Base-by-base conservation (phyloP, 2,113 vertebrate genomes). In the Cyprinodon brontotheroides region DNA sequence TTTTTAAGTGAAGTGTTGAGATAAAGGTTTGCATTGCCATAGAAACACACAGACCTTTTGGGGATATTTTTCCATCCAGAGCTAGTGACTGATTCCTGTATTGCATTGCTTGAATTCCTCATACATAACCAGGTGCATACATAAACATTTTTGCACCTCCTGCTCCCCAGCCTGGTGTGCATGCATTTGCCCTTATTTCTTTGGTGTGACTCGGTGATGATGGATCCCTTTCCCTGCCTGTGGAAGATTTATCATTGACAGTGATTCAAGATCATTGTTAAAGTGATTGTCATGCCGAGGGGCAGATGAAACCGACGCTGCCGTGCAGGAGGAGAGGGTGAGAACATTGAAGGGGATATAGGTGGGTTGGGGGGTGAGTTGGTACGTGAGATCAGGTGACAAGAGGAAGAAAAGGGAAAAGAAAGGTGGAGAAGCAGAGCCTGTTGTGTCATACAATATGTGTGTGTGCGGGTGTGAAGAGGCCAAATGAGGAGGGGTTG, bases 1-100 rank as follows among this genome's bases (percentile, higher is more conserved):
- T 86, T 87, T 86, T 89, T 88, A 72, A 89, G 84, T 90, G 67
- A 86, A 70, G 81, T 83, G 74, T 79, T 83, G 74, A 81, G 48
- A 64, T 78, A 62, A 79, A 69, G 67, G 45, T 75, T 73, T 73
- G 61, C 43, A 77, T 85, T 64, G 45, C 39, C 68, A 82, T 62
- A 61, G 74, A 66, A 72, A 77, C 76, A 48, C 12, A 10, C 22
- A 48, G 61, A 75, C 77, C 77, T 65, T 45, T 75, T 40, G 39
- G 39, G 59, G 37, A 3, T 47, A 50, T 43, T 39, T 74, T 59
- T 73, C n/a, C 61, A 59, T 64, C n/a, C 59, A 59, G 66, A 53
- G 9, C 74, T 70, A 64, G 61, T 47, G 62, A 73, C 69, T 83
- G 48, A 29, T 41, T 61, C 53, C 11, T 65, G 59, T 14, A 60